These are phyloP conservation scores for Passer domesticus DNA, from an alignment of 2,113 vertebrate species.

Conservation along the genomic window DNA sequence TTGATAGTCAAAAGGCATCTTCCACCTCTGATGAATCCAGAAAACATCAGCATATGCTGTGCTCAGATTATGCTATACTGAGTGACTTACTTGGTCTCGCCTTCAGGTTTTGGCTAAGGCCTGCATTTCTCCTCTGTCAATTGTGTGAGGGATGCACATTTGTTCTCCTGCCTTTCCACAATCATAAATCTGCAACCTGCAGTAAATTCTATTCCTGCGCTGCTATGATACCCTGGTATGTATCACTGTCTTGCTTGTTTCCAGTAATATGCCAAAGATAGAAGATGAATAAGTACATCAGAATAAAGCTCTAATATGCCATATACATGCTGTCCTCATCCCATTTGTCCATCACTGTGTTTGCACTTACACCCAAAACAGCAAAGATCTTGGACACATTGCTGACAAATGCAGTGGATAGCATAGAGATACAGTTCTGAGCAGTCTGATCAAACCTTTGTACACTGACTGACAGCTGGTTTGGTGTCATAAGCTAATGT, in stretches of 20 bases:
- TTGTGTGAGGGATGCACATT: background rate
- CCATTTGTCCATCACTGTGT: background rate
- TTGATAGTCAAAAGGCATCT: background rate
- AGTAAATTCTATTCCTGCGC: background rate
- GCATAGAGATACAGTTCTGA: background rate
- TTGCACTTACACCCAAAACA: background rate
- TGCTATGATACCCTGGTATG: background rate
- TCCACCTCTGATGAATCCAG: background rate
- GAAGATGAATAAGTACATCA: background rate
- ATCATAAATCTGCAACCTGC: background rate
- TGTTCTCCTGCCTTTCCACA: background rate
- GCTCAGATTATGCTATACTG: background rate
- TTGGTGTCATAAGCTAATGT: rapidly evolving
- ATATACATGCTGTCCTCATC: background rate
- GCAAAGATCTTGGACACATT: background rate
- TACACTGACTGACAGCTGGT: background rate
- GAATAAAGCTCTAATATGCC: background rate
- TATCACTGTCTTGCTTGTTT: background rate
- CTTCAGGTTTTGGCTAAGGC: background rate
- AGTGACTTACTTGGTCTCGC: background rate
- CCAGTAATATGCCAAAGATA: background rate
- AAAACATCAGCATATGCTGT: background rate
- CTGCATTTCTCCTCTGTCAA: background rate
- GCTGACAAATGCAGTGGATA: background rate
- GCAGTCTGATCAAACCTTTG: background rate